Evolutionary conservation across 1,140 invertebrate species (phyloP).

Genomic region (Pseudomyrmex cubaensis): DNA sequence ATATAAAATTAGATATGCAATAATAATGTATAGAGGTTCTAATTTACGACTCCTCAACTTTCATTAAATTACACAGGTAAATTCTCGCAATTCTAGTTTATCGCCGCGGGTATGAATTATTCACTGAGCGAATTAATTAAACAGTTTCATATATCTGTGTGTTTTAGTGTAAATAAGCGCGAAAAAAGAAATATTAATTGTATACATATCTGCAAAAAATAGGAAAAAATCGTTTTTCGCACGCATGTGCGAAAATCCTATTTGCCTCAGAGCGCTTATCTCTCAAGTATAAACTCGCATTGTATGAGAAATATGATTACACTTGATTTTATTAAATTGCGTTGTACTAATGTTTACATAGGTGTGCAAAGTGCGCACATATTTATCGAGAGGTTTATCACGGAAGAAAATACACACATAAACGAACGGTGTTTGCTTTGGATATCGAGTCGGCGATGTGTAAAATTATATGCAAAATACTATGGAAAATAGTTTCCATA

Average conservation of each 20-base stretch:
- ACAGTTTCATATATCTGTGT: neutral
- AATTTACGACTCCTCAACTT: slow-evolving; percentile 38
- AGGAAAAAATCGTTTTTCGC: neutral
- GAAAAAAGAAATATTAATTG: neutral
- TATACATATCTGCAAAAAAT: neutral
- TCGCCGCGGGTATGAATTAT: slow-evolving; percentile 41
- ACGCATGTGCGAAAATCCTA: too few species aligned
- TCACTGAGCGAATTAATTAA: slow-evolving; percentile 55
- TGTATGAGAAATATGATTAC: neutral
- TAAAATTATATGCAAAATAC: slow-evolving; percentile 30
- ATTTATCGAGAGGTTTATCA: slow-evolving; percentile 23
- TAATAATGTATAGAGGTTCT: slow-evolving; percentile 5
- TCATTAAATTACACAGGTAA: slow-evolving; percentile 49
- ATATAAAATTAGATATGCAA: neutral
- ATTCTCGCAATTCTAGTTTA: slow-evolving; percentile 47
- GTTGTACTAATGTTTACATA: slow-evolving; percentile 1
- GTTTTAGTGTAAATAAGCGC: slow-evolving; percentile 13
- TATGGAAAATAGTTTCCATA: slow-evolving; percentile 46
- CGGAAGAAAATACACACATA: slow-evolving; percentile 11
- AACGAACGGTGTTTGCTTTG: slow-evolving; percentile 5
- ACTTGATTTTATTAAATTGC: neutral
- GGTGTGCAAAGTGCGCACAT: neutral
- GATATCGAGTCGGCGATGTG: slow-evolving; percentile 31
- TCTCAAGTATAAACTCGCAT: too few species aligned
- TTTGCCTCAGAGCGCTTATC: too few species aligned